Conservation (phyloP, 2,888 invertebrate genomes). For the Orchestes rusci region DNA sequence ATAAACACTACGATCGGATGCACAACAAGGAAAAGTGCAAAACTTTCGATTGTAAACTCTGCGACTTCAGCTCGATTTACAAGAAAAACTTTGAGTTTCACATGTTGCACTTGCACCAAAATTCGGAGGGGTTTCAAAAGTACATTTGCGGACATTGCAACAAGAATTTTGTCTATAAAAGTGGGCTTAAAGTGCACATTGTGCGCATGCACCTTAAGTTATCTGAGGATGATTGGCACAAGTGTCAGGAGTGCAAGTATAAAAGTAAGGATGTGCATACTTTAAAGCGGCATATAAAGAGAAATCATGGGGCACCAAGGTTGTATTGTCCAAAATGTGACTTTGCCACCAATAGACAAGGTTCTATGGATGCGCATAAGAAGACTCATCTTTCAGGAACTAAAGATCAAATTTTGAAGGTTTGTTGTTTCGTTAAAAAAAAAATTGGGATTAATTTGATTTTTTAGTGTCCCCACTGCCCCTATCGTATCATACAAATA, state of each 20-base stretch:
- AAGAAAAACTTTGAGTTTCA: conserved; percentile 22
- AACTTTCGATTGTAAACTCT: conserved; percentile 13
- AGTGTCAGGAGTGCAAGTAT: conserved; percentile 21
- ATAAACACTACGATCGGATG: conserved; percentile 18
- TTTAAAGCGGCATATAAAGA: conserved; percentile 19
- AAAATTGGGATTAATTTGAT: neutral
- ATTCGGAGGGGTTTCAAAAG: conserved; percentile 19
- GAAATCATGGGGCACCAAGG: conserved; percentile 18
- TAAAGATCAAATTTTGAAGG: conserved; percentile 16
- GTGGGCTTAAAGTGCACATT: conserved; percentile 19
- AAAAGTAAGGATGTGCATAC: conserved; percentile 16
- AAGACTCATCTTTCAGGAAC: conserved; percentile 11
- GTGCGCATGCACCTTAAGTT: conserved; percentile 18
- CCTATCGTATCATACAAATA: conserved; percentile 15
- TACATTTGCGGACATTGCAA: conserved; percentile 22
- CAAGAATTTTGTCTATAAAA: conserved; percentile 19
- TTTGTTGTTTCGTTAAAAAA: neutral
- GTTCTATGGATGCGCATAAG: conserved; percentile 19
- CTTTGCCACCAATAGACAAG: conserved; percentile 18
- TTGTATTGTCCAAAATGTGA: conserved; percentile 14
- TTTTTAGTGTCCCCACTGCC: conserved; percentile 20
- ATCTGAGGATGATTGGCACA: conserved; percentile 19
- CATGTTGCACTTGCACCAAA: conserved; percentile 19
- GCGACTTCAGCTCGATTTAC: conserved; percentile 20
- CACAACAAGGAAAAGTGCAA: conserved; percentile 23